Conservation (phyloP, 1,140 invertebrate species). For the Bombus soroeensis region DNA sequence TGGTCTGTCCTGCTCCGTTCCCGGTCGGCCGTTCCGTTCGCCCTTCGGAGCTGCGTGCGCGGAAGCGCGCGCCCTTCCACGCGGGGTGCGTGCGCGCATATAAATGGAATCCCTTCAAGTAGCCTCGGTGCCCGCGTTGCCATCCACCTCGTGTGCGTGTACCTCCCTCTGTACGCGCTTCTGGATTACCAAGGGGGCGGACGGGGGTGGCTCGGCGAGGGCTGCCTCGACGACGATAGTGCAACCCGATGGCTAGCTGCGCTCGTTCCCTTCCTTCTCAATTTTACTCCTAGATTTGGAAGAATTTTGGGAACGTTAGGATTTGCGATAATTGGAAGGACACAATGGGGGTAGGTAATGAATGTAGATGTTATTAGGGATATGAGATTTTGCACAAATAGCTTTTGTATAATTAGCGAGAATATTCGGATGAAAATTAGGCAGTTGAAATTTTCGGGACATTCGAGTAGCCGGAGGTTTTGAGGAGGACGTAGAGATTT, state of each 20-base stretch:
- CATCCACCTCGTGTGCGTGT: constrained; percentile 67
- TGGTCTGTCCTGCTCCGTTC: constrained; percentile 12
- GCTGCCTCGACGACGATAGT: constrained; percentile 28
- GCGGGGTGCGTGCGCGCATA: constrained; percentile 72
- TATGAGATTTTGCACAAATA: neutral
- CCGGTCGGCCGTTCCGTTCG: constrained; percentile 29
- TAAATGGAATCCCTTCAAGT: constrained; percentile 80
- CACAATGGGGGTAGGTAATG: neutral
- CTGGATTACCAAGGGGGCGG: constrained; percentile 70
- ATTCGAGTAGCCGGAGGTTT: neutral
- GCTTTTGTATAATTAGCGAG: neutral
- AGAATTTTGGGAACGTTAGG: neutral
- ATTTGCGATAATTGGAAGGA: neutral
- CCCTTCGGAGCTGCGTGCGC: constrained; percentile 46
- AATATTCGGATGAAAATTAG: too few species aligned
- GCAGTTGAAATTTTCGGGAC: too few species aligned
- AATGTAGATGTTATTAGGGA: neutral
- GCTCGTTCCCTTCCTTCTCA: neutral
- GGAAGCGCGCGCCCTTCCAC: constrained; percentile 38
- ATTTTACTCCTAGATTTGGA: neutral
- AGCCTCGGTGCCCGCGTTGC: constrained; percentile 68
- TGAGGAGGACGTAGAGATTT: neutral
- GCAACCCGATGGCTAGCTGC: constrained; percentile 11
- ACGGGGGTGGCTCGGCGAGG: neutral
- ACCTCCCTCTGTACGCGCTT: constrained; percentile 62